Evolutionary conservation across 2,113 vertebrate genomes (phyloP), one percentile per base, ranked within the genome.

Genomic region (Cisticola juncidis): DNA sequence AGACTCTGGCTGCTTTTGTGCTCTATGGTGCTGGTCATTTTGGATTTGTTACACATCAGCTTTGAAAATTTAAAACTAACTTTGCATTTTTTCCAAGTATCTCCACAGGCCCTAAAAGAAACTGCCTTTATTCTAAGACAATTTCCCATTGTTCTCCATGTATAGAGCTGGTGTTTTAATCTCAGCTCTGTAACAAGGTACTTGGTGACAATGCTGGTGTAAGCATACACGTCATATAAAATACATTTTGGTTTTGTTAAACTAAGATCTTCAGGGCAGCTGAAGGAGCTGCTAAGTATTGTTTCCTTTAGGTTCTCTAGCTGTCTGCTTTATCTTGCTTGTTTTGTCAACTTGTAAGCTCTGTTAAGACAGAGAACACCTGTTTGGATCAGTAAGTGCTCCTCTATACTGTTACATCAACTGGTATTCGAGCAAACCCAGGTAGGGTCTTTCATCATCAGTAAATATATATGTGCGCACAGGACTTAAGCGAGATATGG

Each of bases 401-500:
- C 19, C 35, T 71, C 14, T 70, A 0, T 60, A 60, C 53, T 15
- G 12, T 51, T 51, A 51, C 17, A 28, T 65, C 36, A 61, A 2
- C 12, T 54, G 26, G 5, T 61, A 50, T 31, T 70, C 3, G 3
- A 72, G 35, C 51, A 77, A 61, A 44, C 71, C 40, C 35, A 72
- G 28, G 56, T 12, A 44, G 28, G 33, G 66, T 54, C 44, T 92
- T 47, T 16, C n/a, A 31, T 76, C 25, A 45, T 74, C 40, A 36
- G 19, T 47, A 45, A 77, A 73, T 50, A 22, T 0, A 38, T 36
- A 42, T 25, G 14, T 44, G 23, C 50, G 51, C 13, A 2, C 22
- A 40, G 14, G 38, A 62, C 3, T 44, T 31, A 2, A 54, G 47
- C 5, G 11, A 89, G 47, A 33, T 36, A 61, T 0, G 1, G 28